Conservation (phyloP, 1,140 invertebrate species). For the Sminthurinus signatus region DNA sequence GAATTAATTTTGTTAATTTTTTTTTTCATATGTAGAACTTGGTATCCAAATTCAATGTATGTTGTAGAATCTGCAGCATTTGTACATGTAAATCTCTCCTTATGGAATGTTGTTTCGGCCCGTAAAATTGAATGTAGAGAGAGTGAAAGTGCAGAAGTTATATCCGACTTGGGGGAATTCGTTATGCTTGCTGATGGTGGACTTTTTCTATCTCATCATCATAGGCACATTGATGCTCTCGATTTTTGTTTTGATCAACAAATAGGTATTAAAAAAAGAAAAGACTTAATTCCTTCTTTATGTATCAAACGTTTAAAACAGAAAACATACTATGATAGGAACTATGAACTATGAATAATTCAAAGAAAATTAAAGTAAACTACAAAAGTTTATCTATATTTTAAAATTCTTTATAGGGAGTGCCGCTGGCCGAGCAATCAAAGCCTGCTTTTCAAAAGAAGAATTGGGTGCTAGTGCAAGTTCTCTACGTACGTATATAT, state of each 20-base stretch:
- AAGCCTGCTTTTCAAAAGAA: slow-evolving; percentile 27
- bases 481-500: background rate
- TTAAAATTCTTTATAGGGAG: slow-evolving; percentile 21
- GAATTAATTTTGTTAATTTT: background rate
- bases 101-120: slow-evolving; percentile 26
- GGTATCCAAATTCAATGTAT: slow-evolving; percentile 31
- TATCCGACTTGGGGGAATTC: slow-evolving; percentile 28
- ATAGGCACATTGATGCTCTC: slow-evolving; percentile 14
- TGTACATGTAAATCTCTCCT: slow-evolving; percentile 12
- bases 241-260: slow-evolving; percentile 37
- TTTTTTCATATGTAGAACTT: slow-evolving; percentile 18
- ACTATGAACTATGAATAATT: too few relatives aligned
- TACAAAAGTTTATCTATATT: too few relatives aligned
- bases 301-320: too few relatives aligned
- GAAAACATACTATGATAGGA: too few relatives aligned
- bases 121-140: slow-evolving; percentile 17
- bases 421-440: slow-evolving; percentile 22
- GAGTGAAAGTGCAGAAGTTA: slow-evolving; percentile 24
- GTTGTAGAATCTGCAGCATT: slow-evolving; percentile 3
- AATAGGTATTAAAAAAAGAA: slow-evolving; percentile 32
- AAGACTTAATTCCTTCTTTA: too few relatives aligned
- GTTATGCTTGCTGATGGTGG: slow-evolving; percentile 27
- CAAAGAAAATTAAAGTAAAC: too few relatives aligned
- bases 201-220: slow-evolving; percentile 23
- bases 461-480: slow-evolving; percentile 19